Conservation (phyloP, 23 tunicate genomes). For the Ciona savignyi region DNA sequence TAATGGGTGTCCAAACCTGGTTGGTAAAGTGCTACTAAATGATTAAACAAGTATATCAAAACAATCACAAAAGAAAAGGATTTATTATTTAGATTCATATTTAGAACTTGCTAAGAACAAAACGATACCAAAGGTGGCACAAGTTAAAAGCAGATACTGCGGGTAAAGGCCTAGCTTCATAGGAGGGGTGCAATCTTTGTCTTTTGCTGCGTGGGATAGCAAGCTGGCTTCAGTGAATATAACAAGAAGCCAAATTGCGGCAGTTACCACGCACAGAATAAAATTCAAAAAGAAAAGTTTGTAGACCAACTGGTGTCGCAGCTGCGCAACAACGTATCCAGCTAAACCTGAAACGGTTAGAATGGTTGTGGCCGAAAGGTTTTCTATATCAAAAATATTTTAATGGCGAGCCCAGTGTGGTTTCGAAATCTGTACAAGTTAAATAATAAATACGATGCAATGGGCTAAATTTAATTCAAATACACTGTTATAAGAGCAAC, state of each 20-base stretch:
- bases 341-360: constrained; percentile 4
- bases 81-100: too few relatives aligned
- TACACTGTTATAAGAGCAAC: not conserved
- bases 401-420: not conserved
- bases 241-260: not conserved
- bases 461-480: not conserved
- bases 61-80: too few relatives aligned
- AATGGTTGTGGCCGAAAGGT: too few relatives aligned
- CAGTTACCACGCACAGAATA: not conserved
- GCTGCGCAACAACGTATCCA: not conserved
- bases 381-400: too few relatives aligned
- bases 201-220: not conserved
- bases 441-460: too few relatives aligned
- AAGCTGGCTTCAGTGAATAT: not conserved
- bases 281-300: not conserved
- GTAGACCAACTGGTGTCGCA: not conserved
- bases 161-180: not conserved
- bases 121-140: constrained; percentile 8
- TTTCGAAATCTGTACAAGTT: not conserved
- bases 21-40: not conserved
- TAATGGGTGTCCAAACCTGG: not conserved
- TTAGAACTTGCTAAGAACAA: constrained; percentile 1
- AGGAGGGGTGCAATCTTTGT: constrained; percentile 2
- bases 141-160: not conserved
- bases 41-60: too few relatives aligned